Evolutionary conservation across 35 echinoderm and acorn worm genomes (phyloP), one percentile per base, ranked within the genome.

Genomic region (Eucidaris tribuloides): DNA sequence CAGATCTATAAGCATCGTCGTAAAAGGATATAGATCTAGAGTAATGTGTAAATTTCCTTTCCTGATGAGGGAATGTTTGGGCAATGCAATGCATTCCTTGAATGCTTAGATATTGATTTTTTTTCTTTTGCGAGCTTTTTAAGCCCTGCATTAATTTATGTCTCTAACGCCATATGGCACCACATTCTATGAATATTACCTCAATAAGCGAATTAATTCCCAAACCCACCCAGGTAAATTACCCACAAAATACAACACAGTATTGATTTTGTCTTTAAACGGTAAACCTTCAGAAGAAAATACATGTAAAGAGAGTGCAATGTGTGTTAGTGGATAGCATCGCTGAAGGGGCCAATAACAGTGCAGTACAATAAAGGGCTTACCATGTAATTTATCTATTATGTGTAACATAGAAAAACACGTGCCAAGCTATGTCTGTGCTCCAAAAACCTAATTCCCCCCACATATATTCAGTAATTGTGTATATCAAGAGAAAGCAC

Each of bases 41-140:
- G 68, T 74, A 74, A 43, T 74, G 68, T 74, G 68, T 74, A 74
- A 74, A 74, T 74, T 41, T 74, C 68, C 68, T 74, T 7, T 74
- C 25, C 40, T 74, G 37, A 74, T 40, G 25, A 6, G 9, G 5
- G 34, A 38, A 74, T 74, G 68, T 74, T 74, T 44, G 41, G 35
- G 22, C 68, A 74, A 74, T 74, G 41, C 41, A 74, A 35, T 74
- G 41, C 68, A 74, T 74, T 38, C 68, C 68, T 74, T 38, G 35
- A 74, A 74, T 41, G 37, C 68, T 44, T 74, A 22, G 38, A 42
- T 74, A 74, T 74, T 74, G 68, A 74, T 74, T 74, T 74, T 74
- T 74, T 22, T n/a, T n/a, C n/a, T n/a, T n/a, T n/a, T n/a, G 29
- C 28, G 44, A 40, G 68, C 68, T 74, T 74, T 74, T 74, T 42